Evolutionary conservation across 2,113 vertebrate species (phyloP).

Genomic region (Alouatta palliata): DNA sequence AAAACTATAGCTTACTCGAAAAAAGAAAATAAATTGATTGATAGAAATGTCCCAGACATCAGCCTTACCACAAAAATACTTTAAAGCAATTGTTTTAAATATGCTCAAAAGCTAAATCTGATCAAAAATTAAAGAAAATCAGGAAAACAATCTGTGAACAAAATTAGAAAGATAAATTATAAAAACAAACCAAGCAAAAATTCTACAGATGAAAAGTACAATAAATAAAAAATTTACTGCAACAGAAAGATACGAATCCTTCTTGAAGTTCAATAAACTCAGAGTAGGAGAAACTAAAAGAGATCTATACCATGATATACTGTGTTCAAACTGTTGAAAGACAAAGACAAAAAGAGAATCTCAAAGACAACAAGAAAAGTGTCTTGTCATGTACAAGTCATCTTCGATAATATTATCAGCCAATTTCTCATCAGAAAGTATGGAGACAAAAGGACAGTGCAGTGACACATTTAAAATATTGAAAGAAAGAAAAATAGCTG

Average conservation of each 20-base stretch:
- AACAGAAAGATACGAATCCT: background rate
- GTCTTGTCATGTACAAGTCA: background rate
- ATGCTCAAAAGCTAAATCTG: background rate
- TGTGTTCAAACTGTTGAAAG: background rate
- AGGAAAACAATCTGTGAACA: background rate
- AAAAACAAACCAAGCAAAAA: background rate
- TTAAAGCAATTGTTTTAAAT: conserved; percentile 14
- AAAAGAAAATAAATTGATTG: background rate
- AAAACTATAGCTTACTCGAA: background rate
- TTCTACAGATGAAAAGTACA: background rate
- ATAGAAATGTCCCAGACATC: background rate
- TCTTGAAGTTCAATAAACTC: background rate
- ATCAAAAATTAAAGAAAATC: background rate
- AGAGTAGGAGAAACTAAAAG: background rate
- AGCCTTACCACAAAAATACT: background rate
- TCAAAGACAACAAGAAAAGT: background rate
- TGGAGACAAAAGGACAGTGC: background rate
- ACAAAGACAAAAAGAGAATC: background rate
- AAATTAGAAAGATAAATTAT: background rate
- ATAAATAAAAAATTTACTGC: background rate
- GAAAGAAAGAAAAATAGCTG: background rate
- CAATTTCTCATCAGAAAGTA: background rate
- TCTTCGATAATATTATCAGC: background rate
- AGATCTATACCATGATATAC: background rate
- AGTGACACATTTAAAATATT: background rate